These are phyloP conservation scores for Leistus spinibarbis DNA, from an alignment of 2,888 invertebrate species.

Conservation along the genomic window DNA sequence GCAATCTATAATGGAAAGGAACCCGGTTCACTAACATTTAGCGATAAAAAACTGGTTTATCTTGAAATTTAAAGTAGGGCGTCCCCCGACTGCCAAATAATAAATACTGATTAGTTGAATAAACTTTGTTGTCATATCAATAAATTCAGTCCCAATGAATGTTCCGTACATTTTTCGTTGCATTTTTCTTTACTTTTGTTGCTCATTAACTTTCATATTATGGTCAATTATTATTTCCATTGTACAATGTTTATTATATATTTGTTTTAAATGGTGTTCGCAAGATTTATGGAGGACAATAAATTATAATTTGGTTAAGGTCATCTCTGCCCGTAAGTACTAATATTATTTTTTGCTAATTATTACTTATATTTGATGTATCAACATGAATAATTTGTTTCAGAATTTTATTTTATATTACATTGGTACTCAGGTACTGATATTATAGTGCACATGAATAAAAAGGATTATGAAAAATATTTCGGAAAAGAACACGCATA, in stretches of 20 bases:
- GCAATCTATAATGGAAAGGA: too few relatives aligned
- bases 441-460: constrained; percentile 76
- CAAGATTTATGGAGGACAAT: constrained; percentile 77
- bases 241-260: constrained; percentile 73
- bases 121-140: too few relatives aligned
- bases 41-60: too few relatives aligned
- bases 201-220: constrained; percentile 74
- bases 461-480: constrained; percentile 76
- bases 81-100: too few relatives aligned
- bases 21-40: too few relatives aligned
- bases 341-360: constrained; percentile 4
- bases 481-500: constrained; percentile 89
- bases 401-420: constrained; percentile 88
- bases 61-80: too few relatives aligned
- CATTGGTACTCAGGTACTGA: constrained; percentile 92
- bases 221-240: constrained; percentile 79
- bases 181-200: not conserved
- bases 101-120: too few relatives aligned
- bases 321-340: constrained; percentile 83
- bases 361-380: constrained; percentile 45
- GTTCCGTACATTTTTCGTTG: not conserved
- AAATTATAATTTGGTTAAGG: constrained; percentile 82
- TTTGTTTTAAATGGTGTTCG: constrained; percentile 75
- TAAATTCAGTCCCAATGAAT: too few relatives aligned
- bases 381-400: constrained; percentile 46